Base-by-base conservation (phyloP, 2,888 invertebrate genomes). In the Xanthia togata region DNA sequence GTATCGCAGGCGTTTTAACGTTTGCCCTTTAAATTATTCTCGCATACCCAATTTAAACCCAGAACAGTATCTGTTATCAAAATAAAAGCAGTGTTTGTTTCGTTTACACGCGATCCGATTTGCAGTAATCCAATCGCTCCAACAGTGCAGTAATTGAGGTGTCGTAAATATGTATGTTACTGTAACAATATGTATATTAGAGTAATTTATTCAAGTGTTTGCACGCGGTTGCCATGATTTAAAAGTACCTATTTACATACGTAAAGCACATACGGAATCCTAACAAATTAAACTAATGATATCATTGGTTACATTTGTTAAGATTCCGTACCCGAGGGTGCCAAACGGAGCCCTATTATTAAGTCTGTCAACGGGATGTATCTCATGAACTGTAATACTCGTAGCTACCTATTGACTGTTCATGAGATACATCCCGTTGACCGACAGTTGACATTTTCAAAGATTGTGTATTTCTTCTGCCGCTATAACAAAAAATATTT, bases 61-160 rank as follows among this genome's bases (percentile, higher is more conserved):
- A 50, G 20, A 50, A 23, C 8, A 23, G 23, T 50, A 50, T 50
- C 35, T 17, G 9, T n/a, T 23, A 31, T 17, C 4, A 9, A 67
- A 50, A 47, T n/a, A 20, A 50, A 74, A 20, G 6, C 20, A 6
- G 4, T 14, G 1, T 55, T 26, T 26, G 55, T 38, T 47, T 47
- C 38, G 23, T 63, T 17, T 0, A 76, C 76, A 76, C 47, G 26
- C 76, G 26, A 76, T 47, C 14, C 76, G 26, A 57, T 76, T 76
- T 38, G 2, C 26, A 38, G 64, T 57, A 76, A 64, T 76, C 31
- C n/a, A 23, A 64, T 76, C 55, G 23, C 11, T 44, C 14, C 9
- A 11, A 76, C 23, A 14, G n/a, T 47, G 47, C 35, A n/a, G n/a
- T 41, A 57, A 76, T 64, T 76, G 38, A 76, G 57, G 38, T 64